phyloP scores from a whole-genome alignment of 2,797 vertebrate species.

The Oreortyx pictus region DNA sequence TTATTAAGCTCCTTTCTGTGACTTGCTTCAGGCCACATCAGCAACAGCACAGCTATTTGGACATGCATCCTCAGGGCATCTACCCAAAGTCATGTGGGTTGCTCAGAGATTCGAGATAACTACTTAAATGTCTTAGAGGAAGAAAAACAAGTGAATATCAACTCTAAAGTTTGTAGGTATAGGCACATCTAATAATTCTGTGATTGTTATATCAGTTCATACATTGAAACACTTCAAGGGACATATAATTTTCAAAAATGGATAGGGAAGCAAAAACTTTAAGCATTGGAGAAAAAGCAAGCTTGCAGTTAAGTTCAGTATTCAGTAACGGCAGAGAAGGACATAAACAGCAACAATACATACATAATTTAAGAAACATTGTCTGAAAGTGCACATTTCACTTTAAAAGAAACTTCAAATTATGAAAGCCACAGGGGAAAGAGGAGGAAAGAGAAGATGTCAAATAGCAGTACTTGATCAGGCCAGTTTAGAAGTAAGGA shows the following conservation, averaged over 20 bases:
- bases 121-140: neutral
- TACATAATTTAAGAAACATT: neutral
- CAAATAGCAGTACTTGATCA: neutral
- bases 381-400: neutral
- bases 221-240: neutral
- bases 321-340: neutral
- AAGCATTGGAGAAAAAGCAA: neutral
- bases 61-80: neutral
- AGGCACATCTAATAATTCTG: neutral
- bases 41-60: neutral
- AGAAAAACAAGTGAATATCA: neutral
- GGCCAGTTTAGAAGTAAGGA: neutral
- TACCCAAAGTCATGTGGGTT: neutral
- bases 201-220: neutral
- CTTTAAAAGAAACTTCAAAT: neutral
- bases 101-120: neutral
- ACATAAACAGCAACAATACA: neutral
- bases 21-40: neutral
- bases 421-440: neutral
- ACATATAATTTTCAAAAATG: neutral
- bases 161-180: neutral
- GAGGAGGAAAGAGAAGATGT: neutral
- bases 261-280: neutral
- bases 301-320: neutral
- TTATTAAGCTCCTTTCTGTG: neutral